Base-by-base conservation (phyloP, 2,888 invertebrate species). In the Marasmarcha lunaedactyla region DNA sequence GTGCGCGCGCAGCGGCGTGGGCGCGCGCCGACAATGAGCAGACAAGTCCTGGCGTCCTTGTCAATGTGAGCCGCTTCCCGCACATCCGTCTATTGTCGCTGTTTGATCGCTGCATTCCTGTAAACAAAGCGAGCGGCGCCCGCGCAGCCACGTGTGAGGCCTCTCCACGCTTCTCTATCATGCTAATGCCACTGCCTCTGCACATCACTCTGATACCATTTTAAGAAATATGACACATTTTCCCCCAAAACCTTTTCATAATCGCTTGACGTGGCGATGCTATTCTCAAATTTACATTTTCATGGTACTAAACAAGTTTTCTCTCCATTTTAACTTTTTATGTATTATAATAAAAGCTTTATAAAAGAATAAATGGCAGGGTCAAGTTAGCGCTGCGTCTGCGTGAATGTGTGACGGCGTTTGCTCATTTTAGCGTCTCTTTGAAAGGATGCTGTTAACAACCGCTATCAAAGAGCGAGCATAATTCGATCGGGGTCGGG, bases 11-110 rank as follows among this genome's bases (percentile, higher is more conserved):
- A 3, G 57, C 58, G 79, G 78, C 79, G 76, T 78, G 77, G 79
- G 58, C 68, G 78, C 70, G 71, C 64, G 71, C 70, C 74, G 71
- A 76, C 77, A 72, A 76, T 74, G 69, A 64, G 56, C 64, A 64
- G 64, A 67, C 63, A 64, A 64, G 20, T 7, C 67, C 74, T 78
- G 78, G 73, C 81, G 81, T 77, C 81, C 81, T 81, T 83, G 81
- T 81, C 81, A 81, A 81, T 83, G 83, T 74, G 76, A 81, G 78
- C 83, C 74, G 72, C 81, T 81, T 78, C 77, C 74, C 74, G 64
- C 71, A 81, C 77, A 81, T 81, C 83, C 81, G 81, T 81, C 81
- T 78, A 81, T 79, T 79, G 79, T 79, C 72, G 65, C 64, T 76
- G 66, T 78, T 73, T 74, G 71, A 68, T 78, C 64, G 63, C 71